phyloP scores from a whole-genome alignment of 2,888 invertebrate genomes.

The Drosophila mimetica region DNA sequence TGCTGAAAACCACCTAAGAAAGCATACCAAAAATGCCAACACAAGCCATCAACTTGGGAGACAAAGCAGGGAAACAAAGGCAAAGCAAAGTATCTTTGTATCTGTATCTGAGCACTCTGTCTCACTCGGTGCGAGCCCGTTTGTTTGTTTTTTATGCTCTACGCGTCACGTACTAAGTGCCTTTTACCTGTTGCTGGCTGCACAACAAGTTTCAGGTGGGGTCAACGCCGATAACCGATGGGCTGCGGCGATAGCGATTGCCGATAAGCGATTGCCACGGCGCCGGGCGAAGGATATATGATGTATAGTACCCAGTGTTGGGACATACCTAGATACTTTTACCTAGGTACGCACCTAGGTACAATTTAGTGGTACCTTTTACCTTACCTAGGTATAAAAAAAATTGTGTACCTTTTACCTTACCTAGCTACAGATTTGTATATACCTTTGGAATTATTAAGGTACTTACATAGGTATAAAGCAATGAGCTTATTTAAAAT shows the following conservation, averaged over 20 bases:
- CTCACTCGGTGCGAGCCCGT: constrained; percentile 40
- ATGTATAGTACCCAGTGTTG: no score
- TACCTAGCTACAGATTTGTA: no score
- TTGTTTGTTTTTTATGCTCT: constrained; percentile 4
- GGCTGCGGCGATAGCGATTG: constrained; percentile 37
- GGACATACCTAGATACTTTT: no score
- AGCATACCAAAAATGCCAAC: constrained; percentile 40
- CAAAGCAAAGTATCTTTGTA: constrained; percentile 39
- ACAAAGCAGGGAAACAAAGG: constrained; percentile 30
- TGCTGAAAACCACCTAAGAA: constrained; percentile 31
- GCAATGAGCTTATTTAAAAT: no score
- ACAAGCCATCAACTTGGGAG: constrained; percentile 30
- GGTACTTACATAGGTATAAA: no score
- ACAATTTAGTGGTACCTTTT: no score
- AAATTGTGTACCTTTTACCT: no score
- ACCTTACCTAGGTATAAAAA: no score
- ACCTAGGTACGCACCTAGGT: no score
- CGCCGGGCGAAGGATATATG: constrained; percentile 43
- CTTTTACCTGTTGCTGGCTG: constrained; percentile 43
- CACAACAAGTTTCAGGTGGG: constrained; percentile 58
- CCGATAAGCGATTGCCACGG: constrained; percentile 36
- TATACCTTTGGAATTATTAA: no score
- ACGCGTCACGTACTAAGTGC: constrained; percentile 28
- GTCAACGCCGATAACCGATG: constrained; percentile 33
- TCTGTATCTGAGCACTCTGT: constrained; percentile 10